Evolutionary conservation across 23 tunicate genomes (phyloP).

Genomic region (Phallusia fumigata): DNA sequence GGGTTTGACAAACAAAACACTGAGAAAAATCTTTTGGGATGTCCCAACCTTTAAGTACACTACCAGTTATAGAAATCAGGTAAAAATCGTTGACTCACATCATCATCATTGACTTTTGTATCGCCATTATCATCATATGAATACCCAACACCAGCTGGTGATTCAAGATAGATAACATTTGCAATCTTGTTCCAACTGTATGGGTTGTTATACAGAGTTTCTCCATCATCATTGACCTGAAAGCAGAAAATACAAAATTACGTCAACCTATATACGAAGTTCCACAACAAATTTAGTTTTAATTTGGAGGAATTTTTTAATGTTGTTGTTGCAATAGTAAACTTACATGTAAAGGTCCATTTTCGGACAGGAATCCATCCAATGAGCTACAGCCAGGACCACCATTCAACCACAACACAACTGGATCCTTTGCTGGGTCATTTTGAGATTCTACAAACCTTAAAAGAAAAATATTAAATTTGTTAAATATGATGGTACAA

Average conservation of each 20-base stretch:
- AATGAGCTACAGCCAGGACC: constrained; percentile 96
- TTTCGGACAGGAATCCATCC: constrained; percentile 83
- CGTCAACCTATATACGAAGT: too few relatives aligned
- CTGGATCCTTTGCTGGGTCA: constrained; percentile 73
- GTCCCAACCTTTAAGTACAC: too few relatives aligned
- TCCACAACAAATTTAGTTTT: too few relatives aligned
- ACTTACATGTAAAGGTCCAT: constrained; percentile 83
- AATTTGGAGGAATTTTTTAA: too few relatives aligned
- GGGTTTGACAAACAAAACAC: background rate
- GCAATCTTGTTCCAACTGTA: constrained; percentile 93
- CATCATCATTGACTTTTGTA: constrained; percentile 56
- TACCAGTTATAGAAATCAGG: too few relatives aligned
- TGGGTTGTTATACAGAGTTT: constrained; percentile 64
- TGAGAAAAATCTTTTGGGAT: background rate
- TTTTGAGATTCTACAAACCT: constrained; percentile 94
- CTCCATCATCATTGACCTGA: constrained; percentile 76
- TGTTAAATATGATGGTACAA: too few relatives aligned
- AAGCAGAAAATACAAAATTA: too few relatives aligned
- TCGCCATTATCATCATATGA: constrained; percentile 76
- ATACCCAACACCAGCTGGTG: constrained; percentile 97
- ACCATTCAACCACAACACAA: constrained; percentile 94
- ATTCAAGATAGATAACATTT: constrained; percentile 79
- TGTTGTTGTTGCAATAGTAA: too few relatives aligned
- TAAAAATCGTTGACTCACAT: constrained; percentile 22
- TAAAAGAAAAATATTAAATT: too few relatives aligned